These are phyloP conservation scores for Pangasianodon hypophthalmus DNA, from an alignment of 2,113 vertebrate species.

Conservation along the genomic window DNA sequence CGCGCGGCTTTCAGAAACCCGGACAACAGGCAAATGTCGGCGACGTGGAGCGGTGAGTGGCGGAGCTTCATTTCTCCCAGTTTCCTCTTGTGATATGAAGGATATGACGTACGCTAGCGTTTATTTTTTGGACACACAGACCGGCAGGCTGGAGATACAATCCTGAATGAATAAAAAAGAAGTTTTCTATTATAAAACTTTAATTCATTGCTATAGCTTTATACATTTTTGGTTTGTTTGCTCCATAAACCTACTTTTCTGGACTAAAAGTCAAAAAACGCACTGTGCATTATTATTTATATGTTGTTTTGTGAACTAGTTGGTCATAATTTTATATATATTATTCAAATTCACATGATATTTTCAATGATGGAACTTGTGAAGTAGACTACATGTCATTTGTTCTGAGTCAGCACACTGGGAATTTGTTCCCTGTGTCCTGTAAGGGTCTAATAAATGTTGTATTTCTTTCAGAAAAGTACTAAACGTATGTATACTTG, in stretches of 20 bases:
- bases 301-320: slow-evolving; percentile 39
- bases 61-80: not conserved
- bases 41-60: not conserved
- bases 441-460: not conserved
- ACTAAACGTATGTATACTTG: not conserved
- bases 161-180: not conserved
- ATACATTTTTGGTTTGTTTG: not conserved
- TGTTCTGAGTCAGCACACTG: not conserved
- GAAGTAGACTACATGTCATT: not conserved
- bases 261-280: not conserved
- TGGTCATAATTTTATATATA: not conserved
- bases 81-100: not conserved
- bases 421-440: not conserved
- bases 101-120: not conserved
- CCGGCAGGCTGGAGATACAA: not conserved
- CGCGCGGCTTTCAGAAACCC: not conserved
- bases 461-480: not conserved
- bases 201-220: not conserved
- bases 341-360: not conserved
- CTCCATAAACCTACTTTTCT: not conserved
- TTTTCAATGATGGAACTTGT: not conserved
- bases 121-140: not conserved
- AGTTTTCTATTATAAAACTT: not conserved
- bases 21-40: not conserved
- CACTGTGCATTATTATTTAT: slow-evolving; percentile 36